Evolutionary conservation across 2,113 vertebrate genomes (phyloP).

Genomic region (Megalops atlanticus): DNA sequence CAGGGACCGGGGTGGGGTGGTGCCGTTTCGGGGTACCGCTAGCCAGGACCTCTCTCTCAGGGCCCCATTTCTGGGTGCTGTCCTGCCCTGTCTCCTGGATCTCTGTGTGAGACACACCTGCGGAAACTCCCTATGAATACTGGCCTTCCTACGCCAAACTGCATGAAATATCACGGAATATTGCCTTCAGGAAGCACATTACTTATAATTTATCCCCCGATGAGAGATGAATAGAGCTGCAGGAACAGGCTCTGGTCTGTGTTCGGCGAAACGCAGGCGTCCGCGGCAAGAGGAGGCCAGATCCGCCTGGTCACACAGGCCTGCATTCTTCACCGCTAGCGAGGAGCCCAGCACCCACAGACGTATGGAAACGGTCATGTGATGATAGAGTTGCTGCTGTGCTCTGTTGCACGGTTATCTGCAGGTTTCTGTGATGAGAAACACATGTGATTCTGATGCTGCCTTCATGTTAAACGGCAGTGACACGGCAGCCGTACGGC

Average conservation of each 20-base stretch:
- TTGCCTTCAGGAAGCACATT: neutral
- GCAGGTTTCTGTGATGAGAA: slow-evolving; percentile 12
- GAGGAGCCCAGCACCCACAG: neutral
- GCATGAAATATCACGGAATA: neutral
- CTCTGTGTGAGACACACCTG: neutral
- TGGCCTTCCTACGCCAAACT: neutral
- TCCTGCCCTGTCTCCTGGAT: neutral
- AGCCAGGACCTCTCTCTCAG: too few relatives aligned
- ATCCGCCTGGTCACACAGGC: neutral
- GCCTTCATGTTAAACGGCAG: neutral
- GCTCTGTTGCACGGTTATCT: too few relatives aligned
- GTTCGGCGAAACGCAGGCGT: neutral
- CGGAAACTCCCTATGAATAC: neutral
- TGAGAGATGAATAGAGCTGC: neutral
- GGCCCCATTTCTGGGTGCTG: too few relatives aligned
- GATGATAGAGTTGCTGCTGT: neutral
- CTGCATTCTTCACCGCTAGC: neutral
- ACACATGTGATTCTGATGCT: neutral
- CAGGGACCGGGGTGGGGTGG: too few relatives aligned
- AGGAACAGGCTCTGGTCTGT: neutral
- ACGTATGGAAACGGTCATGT: neutral
- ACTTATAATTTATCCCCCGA: neutral
- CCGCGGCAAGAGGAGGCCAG: neutral
- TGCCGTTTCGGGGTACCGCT: too few relatives aligned
- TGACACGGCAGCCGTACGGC: neutral